Conservation (phyloP, 2,797 vertebrate species). For the Bovichtus variegatus region DNA sequence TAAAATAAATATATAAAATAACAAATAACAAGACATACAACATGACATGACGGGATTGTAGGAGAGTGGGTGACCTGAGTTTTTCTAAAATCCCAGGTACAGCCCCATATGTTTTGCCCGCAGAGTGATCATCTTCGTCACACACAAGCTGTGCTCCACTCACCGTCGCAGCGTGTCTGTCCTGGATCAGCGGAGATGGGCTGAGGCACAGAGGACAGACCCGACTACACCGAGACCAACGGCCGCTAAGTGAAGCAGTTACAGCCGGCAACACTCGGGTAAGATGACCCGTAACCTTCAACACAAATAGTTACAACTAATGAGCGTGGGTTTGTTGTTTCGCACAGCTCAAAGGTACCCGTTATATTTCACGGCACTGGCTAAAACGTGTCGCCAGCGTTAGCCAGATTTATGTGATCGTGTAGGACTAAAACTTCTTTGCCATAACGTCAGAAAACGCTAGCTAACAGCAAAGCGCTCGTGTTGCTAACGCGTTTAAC, state of each 20-base stretch:
- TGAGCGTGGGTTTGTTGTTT: neutral
- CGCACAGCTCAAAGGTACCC: neutral
- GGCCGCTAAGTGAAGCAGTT: constrained; percentile 5
- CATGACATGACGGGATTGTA: too few relatives aligned
- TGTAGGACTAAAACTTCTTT: constrained; percentile 36
- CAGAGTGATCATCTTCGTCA: constrained; percentile 36
- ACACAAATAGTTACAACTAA: neutral
- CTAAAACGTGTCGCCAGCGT: constrained; percentile 31
- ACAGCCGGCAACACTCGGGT: constrained; percentile 50
- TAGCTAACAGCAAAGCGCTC: neutral
- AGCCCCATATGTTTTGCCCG: neutral
- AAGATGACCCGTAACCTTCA: neutral
- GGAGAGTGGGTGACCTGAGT: too few relatives aligned
- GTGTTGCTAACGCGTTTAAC: neutral
- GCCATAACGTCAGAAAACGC: neutral
- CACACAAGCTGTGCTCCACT: constrained; percentile 39
- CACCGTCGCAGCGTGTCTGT: neutral
- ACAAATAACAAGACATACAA: too few relatives aligned
- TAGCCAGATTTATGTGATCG: constrained; percentile 49
- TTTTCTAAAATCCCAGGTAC: too few relatives aligned
- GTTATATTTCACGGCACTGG: neutral
- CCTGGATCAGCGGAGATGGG: constrained; percentile 70
- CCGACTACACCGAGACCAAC: constrained; percentile 23
- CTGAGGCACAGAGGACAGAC: constrained; percentile 59
- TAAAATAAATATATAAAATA: too few relatives aligned